A percentile compares a stretch with the other conserved stretches of the same genome.
These are phyloP conservation scores for Brachystomella parvula DNA, from an alignment of 1,140 invertebrate genomes.

Conservation along the genomic window DNA sequence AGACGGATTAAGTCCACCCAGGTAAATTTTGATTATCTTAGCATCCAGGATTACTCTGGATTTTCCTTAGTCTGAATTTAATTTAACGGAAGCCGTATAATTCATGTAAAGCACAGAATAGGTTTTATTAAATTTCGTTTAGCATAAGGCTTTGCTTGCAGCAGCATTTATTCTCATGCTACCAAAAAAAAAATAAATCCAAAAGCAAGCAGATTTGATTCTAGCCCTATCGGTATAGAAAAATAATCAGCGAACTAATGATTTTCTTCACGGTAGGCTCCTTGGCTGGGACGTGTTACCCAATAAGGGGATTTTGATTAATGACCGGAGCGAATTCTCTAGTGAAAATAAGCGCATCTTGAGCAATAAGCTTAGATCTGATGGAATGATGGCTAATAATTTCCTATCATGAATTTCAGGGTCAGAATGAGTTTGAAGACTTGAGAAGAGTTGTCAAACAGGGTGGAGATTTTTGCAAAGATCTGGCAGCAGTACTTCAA, in stretches of 20 bases:
- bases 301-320: too few relatives aligned
- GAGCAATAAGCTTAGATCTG: not conserved
- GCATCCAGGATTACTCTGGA: not conserved
- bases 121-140: too few relatives aligned
- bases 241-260: too few relatives aligned
- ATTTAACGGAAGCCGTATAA: too few relatives aligned
- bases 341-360: not conserved
- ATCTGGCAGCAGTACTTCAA: conserved; percentile 74
- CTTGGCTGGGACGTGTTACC: too few relatives aligned
- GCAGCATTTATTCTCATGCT: too few relatives aligned
- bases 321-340: not conserved
- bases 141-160: too few relatives aligned
- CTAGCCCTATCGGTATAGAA: too few relatives aligned
- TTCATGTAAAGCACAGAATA: too few relatives aligned
- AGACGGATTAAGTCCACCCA: conserved; percentile 36
- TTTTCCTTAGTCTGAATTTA: not conserved
- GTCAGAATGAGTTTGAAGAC: conserved; percentile 85
- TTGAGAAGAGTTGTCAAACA: conserved; percentile 83
- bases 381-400: not conserved
- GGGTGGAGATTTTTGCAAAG: conserved; percentile 88
- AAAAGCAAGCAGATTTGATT: too few relatives aligned
- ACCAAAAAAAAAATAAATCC: too few relatives aligned
- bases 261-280: too few relatives aligned
- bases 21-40: conserved; percentile 19
- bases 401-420: conserved; percentile 51